Percentiles rank a stretch among this genome's conserved stretches.
Conservation (phyloP, 2,113 vertebrate genomes). For the Clupea harengus region DNA sequence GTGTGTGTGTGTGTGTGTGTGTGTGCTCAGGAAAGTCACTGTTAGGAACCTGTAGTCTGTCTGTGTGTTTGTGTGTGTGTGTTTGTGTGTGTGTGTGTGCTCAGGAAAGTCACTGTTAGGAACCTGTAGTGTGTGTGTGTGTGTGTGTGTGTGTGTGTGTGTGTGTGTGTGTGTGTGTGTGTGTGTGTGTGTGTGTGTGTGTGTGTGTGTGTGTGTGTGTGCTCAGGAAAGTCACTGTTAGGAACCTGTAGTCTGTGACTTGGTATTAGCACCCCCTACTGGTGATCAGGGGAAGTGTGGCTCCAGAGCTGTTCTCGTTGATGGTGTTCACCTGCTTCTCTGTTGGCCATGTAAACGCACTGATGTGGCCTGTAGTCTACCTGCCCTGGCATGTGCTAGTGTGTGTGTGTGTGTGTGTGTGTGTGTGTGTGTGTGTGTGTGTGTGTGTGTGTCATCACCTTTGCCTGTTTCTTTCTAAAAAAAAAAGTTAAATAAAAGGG, state of each 20-base stretch:
- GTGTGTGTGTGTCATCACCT: neutral
- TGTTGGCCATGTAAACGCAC: slow-evolving; percentile 64
- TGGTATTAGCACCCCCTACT: neutral
- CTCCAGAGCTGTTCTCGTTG: too few species aligned
- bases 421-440: neutral
- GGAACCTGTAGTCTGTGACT: neutral
- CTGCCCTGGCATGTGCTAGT: neutral
- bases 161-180: too few species aligned
- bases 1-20: too few species aligned
- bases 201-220: too few species aligned
- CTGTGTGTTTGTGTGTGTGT: too few species aligned
- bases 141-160: too few species aligned
- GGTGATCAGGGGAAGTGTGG: neutral
- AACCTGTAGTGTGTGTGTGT: too few species aligned
- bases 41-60: neutral
- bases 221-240: neutral
- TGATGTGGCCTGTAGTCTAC: slow-evolving; percentile 34
- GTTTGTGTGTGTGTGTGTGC: too few species aligned
- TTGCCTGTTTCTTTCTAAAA: neutral
- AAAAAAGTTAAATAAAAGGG: neutral
- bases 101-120: neutral
- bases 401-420: neutral
- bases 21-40: neutral
- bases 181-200: too few species aligned
- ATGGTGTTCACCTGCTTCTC: too few species aligned